These are phyloP conservation scores for Pseudanteris insignis DNA, from an alignment of 2,888 invertebrate genomes.

Conservation along the genomic window DNA sequence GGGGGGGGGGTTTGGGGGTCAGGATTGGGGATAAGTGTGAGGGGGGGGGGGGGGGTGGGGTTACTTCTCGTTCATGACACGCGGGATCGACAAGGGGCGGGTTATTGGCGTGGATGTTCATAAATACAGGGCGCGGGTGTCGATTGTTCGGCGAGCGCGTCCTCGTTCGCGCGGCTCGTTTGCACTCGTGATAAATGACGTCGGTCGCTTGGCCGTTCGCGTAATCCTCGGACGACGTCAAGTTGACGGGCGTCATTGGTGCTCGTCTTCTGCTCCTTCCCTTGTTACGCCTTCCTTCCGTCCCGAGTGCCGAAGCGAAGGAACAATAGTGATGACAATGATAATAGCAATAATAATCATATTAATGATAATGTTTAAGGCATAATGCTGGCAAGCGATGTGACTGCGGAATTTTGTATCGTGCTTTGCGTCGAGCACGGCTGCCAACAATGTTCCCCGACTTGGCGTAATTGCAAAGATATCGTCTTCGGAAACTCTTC, in stretches of 20 bases:
- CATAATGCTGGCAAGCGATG: constrained; percentile 46
- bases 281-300: constrained; percentile 2
- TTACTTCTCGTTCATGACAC: too few species aligned
- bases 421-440: constrained; percentile 45
- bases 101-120: too few species aligned
- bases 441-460: constrained; percentile 45
- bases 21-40: too few species aligned
- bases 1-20: too few species aligned
- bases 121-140: too few species aligned
- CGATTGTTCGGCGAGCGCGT: too few species aligned
- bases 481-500: constrained; percentile 40
- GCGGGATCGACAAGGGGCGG: too few species aligned
- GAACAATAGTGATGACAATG: constrained; percentile 41
- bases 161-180: too few species aligned
- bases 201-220: too few species aligned
- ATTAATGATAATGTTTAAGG: constrained; percentile 44
- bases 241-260: constrained; percentile 26
- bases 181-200: too few species aligned
- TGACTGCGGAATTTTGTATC: constrained; percentile 45
- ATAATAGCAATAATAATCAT: constrained; percentile 40
- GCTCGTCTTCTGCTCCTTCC: constrained; percentile 3
- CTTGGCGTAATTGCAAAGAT: constrained; percentile 45
- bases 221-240: constrained; percentile 33
- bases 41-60: too few species aligned
- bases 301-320: constrained; percentile 23